Evolutionary conservation across 2,113 vertebrate species (phyloP).

Genomic region (Nannospalax galili): DNA sequence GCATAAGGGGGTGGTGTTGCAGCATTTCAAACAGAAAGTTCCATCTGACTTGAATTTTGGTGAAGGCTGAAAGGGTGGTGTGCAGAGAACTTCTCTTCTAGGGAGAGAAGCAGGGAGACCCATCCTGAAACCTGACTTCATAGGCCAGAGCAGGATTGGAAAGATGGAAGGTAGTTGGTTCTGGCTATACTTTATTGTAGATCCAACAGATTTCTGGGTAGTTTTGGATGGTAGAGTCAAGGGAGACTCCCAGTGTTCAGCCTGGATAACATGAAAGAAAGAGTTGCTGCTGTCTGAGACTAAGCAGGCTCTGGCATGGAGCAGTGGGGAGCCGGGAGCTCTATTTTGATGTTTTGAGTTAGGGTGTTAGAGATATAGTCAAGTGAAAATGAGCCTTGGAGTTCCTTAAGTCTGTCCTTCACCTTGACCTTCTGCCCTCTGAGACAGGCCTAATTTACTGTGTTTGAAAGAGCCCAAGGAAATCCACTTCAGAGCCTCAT

Average conservation of each 20-base stretch:
- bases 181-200: not conserved
- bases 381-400: not conserved
- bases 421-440: not conserved
- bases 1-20: not conserved
- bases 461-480: not conserved
- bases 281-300: not conserved
- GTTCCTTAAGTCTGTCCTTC: not conserved
- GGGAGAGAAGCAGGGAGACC: not conserved
- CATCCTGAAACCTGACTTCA: not conserved
- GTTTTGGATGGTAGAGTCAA: not conserved
- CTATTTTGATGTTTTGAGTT: not conserved
- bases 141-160: not conserved
- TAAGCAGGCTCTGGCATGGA: not conserved
- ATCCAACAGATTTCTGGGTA: not conserved
- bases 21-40: not conserved
- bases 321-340: rapidly evolving
- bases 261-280: not conserved
- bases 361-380: not conserved
- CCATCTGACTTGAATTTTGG: not conserved
- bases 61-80: not conserved
- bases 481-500: not conserved
- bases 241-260: not conserved
- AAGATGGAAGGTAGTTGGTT: not conserved
- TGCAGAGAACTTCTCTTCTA: not conserved
- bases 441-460: not conserved